Evolutionary conservation across 2,888 invertebrate species (phyloP).

Genomic region (Campoletis raptor): DNA sequence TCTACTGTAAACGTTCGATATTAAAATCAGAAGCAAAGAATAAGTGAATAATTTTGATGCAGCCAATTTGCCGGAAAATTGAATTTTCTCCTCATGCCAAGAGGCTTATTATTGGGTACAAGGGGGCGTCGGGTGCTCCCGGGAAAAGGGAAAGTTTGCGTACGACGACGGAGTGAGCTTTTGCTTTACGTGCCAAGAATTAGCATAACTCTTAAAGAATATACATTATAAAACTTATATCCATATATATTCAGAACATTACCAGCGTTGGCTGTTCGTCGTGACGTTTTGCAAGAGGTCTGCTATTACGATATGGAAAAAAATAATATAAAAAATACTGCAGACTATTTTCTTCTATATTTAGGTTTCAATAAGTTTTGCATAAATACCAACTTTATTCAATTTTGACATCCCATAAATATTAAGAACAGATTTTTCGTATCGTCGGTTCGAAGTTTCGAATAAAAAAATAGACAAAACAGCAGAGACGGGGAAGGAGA

Average conservation of each 20-base stretch:
- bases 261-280: conserved; percentile 51
- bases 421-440: neutral
- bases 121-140: neutral
- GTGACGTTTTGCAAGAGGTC: conserved; percentile 32
- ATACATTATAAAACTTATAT: conserved; percentile 1
- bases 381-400: conserved; percentile 50
- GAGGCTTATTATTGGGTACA: neutral
- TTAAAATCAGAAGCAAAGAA: neutral
- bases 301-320: neutral
- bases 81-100: conserved; percentile 37
- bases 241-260: neutral
- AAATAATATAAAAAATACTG: neutral
- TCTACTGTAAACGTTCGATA: neutral
- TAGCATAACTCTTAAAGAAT: conserved; percentile 48
- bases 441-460: neutral
- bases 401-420: conserved; percentile 33
- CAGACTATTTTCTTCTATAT: neutral
- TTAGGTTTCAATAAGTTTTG: neutral
- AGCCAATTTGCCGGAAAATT: conserved; percentile 57
- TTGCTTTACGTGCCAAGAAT: conserved; percentile 22
- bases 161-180: neutral
- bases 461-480: neutral
- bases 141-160: conserved; percentile 20
- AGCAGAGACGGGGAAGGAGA: neutral
- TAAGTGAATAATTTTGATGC: conserved; percentile 31